Percentiles rank a stretch among this genome's conserved stretches.
phyloP scores from a whole-genome alignment of 2,113 vertebrate species.

The Dissostichus mawsoni region DNA sequence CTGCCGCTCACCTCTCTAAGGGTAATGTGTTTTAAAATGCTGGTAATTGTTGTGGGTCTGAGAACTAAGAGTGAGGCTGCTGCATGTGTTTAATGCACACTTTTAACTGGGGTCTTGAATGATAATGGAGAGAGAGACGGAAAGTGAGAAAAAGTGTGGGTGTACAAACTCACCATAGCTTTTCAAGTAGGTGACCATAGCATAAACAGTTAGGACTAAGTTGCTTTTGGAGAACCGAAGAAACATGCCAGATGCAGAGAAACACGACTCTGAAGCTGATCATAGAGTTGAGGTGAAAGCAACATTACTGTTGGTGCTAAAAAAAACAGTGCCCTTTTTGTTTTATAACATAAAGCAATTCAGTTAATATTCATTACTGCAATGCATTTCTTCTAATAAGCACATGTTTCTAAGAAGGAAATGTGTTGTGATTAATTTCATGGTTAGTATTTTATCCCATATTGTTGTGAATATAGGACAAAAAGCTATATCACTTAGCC shows the following conservation, averaged over 20 bases:
- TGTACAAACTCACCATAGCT: conserved; percentile 81
- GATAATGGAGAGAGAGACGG: conserved; percentile 80
- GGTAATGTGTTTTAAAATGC: conserved; percentile 90
- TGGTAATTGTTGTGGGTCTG: conserved; percentile 92
- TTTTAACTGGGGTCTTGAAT: conserved; percentile 91
- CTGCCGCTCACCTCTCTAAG: conserved; percentile 49
- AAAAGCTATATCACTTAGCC: conserved; percentile 25
- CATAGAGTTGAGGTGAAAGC: not conserved
- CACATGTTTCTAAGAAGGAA: not conserved
- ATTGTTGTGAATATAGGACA: conserved; percentile 35
- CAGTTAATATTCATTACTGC: not conserved
- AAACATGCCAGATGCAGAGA: not conserved
- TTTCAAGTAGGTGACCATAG: conserved; percentile 88
- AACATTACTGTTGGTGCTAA: not conserved
- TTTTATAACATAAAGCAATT: not conserved
- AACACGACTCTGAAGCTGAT: conserved; percentile 3
- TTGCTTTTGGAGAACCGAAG: conserved; percentile 49
- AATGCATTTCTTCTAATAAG: not conserved
- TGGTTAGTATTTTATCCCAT: conserved; percentile 13
- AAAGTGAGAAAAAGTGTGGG: conserved; percentile 13
- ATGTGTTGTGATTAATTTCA: conserved; percentile 27
- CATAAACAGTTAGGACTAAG: conserved; percentile 81
- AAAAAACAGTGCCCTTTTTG: not conserved
- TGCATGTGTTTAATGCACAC: conserved; percentile 92
- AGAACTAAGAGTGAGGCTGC: conserved; percentile 84